Conservation (phyloP, 2,113 vertebrate species). For the Chitala chitala region DNA sequence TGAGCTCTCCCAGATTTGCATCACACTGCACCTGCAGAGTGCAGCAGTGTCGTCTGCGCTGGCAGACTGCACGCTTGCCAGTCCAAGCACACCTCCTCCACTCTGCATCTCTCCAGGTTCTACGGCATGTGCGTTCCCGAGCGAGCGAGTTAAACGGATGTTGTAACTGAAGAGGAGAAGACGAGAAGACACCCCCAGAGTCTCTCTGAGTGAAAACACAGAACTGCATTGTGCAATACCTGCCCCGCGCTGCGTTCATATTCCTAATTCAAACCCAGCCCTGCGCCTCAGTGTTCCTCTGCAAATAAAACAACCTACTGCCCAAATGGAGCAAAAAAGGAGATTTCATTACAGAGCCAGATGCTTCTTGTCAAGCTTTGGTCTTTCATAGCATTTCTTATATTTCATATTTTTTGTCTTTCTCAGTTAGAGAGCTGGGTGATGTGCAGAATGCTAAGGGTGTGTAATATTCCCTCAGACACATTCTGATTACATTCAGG, state of each 20-base stretch:
- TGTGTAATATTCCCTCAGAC: background rate
- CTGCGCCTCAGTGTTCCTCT: background rate
- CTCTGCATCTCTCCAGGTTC: constrained; percentile 16
- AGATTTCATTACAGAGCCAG: background rate
- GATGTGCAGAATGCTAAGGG: background rate
- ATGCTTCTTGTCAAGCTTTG: background rate
- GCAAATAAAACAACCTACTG: constrained; percentile 23
- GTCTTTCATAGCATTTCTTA: background rate
- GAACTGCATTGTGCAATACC: constrained; percentile 7
- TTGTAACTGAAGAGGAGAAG: constrained; percentile 28
- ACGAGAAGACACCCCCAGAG: constrained; percentile 15
- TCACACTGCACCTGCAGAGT: too few species aligned
- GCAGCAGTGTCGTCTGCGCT: background rate
- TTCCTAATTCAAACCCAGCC: constrained; percentile 26
- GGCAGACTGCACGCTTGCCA: background rate
- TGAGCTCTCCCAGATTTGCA: too few species aligned
- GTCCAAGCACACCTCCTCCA: constrained; percentile 16
- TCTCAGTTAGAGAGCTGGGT: background rate
- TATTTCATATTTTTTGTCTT: background rate
- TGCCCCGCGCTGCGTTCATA: constrained; percentile 20
- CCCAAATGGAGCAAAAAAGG: background rate
- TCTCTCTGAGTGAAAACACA: constrained; percentile 1
- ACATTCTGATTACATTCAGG: background rate
- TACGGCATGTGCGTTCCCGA: background rate
- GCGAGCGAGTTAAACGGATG: constrained; percentile 27